Evolutionary conservation across 2,797 vertebrate species (phyloP).

Genomic region (Etheostoma nigrum): DNA sequence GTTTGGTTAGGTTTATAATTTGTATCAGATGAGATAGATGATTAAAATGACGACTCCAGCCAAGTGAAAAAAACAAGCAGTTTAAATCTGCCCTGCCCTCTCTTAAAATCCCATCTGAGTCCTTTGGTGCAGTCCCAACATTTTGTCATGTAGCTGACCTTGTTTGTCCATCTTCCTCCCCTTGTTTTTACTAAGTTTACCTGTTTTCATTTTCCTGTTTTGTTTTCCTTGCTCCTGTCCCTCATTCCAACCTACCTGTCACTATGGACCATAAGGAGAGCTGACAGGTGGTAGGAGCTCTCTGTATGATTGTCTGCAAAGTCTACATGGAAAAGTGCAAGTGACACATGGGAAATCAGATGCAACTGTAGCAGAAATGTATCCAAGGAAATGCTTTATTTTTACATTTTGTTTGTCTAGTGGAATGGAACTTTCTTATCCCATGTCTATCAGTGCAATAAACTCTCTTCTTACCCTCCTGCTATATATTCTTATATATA

Average conservation of each 20-base stretch:
- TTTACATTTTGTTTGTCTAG: slow-evolving; percentile 46
- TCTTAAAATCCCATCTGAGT: slow-evolving; percentile 32
- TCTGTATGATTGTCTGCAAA: slow-evolving; percentile 41
- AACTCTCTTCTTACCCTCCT: slow-evolving; percentile 10
- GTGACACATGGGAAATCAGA: slow-evolving; percentile 72
- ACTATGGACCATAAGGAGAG: slow-evolving; percentile 42
- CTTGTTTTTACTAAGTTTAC: slow-evolving; percentile 29
- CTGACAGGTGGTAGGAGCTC: slow-evolving; percentile 46
- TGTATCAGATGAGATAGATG: slow-evolving; percentile 8
- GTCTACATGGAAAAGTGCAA: slow-evolving; percentile 35
- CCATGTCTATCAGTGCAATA: slow-evolving; percentile 2
- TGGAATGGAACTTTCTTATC: slow-evolving; percentile 31
- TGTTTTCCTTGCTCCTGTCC: slow-evolving; percentile 14
- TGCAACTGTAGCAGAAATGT: slow-evolving; percentile 35
- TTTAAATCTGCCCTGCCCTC: neutral
- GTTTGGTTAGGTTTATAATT: slow-evolving; percentile 11
- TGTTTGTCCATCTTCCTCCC: slow-evolving; percentile 27
- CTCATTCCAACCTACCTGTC: slow-evolving; percentile 53
- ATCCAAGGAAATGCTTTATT: slow-evolving; percentile 53
- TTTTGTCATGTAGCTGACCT: slow-evolving; percentile 41
- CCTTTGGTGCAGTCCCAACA: slow-evolving; percentile 14
- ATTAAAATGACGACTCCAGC: slow-evolving; percentile 25
- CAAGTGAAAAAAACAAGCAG: slow-evolving; percentile 34
- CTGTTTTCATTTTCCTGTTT: slow-evolving; percentile 36
- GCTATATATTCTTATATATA: slow-evolving; percentile 4